Conservation (phyloP, 2,888 invertebrate species). For the Melinopterus prodromus region DNA sequence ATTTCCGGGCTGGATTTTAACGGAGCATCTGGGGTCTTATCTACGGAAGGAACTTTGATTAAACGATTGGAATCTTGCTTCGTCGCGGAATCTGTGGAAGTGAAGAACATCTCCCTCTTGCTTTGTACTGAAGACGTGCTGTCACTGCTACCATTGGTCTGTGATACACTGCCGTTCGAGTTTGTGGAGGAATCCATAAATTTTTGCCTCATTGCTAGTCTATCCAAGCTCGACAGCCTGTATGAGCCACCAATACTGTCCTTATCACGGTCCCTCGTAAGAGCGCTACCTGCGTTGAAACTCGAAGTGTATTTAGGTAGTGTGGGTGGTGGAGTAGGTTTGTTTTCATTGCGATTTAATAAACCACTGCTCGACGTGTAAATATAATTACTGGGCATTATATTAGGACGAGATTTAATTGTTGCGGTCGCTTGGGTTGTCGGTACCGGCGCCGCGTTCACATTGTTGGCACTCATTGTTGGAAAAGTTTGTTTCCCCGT, state of each 20-base stretch:
- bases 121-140: constrained; percentile 76
- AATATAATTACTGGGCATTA: constrained; percentile 69
- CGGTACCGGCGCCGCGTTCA: constrained; percentile 52
- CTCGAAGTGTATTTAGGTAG: constrained; percentile 82
- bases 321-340: constrained; percentile 80
- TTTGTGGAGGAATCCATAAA: constrained; percentile 68
- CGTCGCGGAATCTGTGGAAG: constrained; percentile 61
- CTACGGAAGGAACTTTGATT: constrained; percentile 59
- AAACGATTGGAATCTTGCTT: constrained; percentile 53
- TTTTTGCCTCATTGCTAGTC: constrained; percentile 82
- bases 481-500: constrained; percentile 21
- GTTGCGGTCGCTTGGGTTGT: constrained; percentile 60
- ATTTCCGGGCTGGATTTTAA: constrained; percentile 63
- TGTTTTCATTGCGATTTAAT: constrained; percentile 66
- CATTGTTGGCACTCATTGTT: constrained; percentile 60
- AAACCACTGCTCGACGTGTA: constrained; percentile 71
- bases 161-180: constrained; percentile 61
- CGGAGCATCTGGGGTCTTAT: constrained; percentile 63
- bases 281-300: constrained; percentile 75
- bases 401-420: constrained; percentile 60
- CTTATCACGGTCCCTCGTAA: constrained; percentile 69
- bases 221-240: constrained; percentile 81
- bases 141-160: constrained; percentile 58
- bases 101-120: constrained; percentile 89
- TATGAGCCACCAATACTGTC: constrained; percentile 80